phyloP scores from a whole-genome alignment of 1,140 invertebrate species.

The Apis laboriosa region DNA sequence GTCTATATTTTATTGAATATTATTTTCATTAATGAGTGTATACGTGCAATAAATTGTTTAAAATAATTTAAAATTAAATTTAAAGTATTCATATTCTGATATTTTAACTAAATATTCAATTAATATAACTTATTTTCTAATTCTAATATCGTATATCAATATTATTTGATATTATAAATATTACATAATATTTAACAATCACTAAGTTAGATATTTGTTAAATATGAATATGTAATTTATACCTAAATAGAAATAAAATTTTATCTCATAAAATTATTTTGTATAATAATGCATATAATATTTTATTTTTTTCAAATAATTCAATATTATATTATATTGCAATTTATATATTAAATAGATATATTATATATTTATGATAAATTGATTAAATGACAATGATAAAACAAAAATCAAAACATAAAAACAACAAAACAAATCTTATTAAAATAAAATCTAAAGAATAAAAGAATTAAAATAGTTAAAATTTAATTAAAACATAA shows the following conservation, averaged over 20 bases:
- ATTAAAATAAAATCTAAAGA: background rate
- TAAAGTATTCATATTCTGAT: background rate
- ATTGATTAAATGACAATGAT: background rate
- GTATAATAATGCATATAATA: background rate
- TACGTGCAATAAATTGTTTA: background rate
- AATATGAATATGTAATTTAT: background rate
- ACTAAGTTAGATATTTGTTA: background rate
- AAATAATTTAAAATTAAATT: background rate
- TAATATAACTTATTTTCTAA: no score
- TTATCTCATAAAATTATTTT: background rate
- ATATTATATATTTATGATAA: background rate
- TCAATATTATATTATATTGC: background rate
- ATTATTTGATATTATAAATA: background rate
- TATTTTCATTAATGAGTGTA: background rate
- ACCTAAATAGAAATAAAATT: background rate
- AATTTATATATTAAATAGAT: background rate
- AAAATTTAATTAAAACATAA: background rate
- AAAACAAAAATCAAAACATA: background rate
- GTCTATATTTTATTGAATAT: background rate
- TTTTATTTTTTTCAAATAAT: background rate
- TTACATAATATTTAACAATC: conserved; percentile 1
- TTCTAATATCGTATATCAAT: background rate
- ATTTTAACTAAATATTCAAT: background rate
- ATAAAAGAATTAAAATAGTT: background rate
- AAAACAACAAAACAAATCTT: background rate